Percentiles rank a stretch among this genome's conserved stretches.
phyloP scores from a whole-genome alignment of 1,140 invertebrate species.

The Drosophila pseudoananassae region DNA sequence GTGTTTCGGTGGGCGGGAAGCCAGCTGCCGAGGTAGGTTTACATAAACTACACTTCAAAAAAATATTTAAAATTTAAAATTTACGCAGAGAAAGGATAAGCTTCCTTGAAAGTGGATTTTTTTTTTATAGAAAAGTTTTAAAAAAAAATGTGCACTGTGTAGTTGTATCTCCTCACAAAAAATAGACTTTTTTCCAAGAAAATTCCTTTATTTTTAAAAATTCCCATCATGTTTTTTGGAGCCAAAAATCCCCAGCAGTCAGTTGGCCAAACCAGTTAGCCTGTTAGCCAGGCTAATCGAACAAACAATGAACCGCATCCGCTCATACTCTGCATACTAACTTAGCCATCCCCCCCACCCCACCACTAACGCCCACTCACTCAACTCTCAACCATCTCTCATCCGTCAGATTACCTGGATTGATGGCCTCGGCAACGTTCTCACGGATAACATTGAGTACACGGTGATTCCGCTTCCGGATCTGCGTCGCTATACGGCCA shows the following conservation, averaged over 20 bases:
- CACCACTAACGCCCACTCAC: neutral
- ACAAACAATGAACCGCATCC: constrained; percentile 33
- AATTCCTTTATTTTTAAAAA: too few relatives aligned
- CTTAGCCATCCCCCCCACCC: too few relatives aligned
- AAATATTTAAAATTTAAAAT: neutral
- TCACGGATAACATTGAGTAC: constrained; percentile 87
- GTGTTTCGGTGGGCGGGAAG: constrained; percentile 90
- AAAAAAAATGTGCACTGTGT: too few relatives aligned
- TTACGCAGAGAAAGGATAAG: too few relatives aligned
- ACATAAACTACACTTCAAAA: neutral
- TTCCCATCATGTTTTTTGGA: too few relatives aligned
- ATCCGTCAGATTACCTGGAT: constrained; percentile 90
- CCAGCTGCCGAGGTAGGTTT: constrained; percentile 90
- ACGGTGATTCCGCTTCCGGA: constrained; percentile 87
- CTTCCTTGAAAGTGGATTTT: too few relatives aligned
- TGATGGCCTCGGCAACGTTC: constrained; percentile 88
- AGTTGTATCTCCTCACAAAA: neutral
- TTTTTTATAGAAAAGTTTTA: neutral
- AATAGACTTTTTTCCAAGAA: neutral
- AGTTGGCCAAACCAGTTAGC: neutral
- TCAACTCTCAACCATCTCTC: neutral
- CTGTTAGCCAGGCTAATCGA: constrained; percentile 34
- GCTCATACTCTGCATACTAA: too few relatives aligned
- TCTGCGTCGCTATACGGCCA: constrained; percentile 88
- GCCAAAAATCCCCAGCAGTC: neutral